Base-by-base conservation (phyloP, 2,797 vertebrate species). In the Monodelphis domestica region DNA sequence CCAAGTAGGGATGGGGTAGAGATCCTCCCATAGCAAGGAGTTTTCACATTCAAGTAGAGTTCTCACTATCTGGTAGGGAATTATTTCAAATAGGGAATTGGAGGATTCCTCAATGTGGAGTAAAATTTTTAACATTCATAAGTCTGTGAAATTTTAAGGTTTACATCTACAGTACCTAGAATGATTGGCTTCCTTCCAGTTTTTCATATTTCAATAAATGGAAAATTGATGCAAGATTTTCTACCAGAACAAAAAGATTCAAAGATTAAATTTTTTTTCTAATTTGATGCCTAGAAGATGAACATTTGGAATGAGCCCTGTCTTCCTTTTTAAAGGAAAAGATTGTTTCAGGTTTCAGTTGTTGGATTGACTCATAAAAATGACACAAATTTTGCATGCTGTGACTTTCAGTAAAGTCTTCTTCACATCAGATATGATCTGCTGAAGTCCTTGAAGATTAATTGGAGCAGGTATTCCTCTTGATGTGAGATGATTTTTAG, bases 281-380 rank as follows among this genome's bases (percentile, higher is more conserved):
- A 55, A 59, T 53, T 51, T 90, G 17, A 1, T 12, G 59, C 87
- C 50, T 92, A 38, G 91, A 93, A 91, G 57, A 45, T 33, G 38
- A 89, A 57, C 2, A 51, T 91, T 90, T 53, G 90, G 90, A 87
- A 90, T 53, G 84, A 90, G 15, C 15, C 11, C 14, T 26, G 38
- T 51, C 15, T 92, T 59, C 51, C 14, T 51, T 55, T 95, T 91
- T 84, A 89, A 70, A 87, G 54, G 91, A 91, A 30, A 92, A 90
- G 95, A 91, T 90, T 1, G 50, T 70, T 28, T 29, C 88, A 3
- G 9, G 2, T 38, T 14, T 92, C 9, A 26, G 90, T 5, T 56
- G 15, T 63, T 94, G 91, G 53, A 88, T 90, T 5, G 9, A 21
- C 70, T 91, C 29, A 93, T 28, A 89, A 5, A 88, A 91, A 89